phyloP scores from a whole-genome alignment of 2,888 invertebrate species.

The Chirona hameri region DNA sequence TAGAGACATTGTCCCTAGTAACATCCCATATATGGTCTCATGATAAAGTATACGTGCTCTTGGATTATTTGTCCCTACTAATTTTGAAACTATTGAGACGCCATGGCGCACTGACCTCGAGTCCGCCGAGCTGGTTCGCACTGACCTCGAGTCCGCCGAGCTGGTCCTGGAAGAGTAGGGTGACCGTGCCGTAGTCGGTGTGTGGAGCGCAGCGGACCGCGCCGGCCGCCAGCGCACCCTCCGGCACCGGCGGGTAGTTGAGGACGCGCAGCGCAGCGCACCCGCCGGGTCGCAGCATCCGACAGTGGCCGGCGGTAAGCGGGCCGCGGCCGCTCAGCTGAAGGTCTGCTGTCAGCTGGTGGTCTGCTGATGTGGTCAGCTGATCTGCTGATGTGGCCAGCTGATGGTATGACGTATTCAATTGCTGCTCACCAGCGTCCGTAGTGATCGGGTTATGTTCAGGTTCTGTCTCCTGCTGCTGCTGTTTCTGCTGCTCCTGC shows the following conservation, averaged over 20 bases:
- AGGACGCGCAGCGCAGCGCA: conserved; percentile 56
- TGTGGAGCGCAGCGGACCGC: conserved; percentile 66
- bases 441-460: background rate
- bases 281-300: conserved; percentile 29
- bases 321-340: background rate
- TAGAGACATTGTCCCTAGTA: too few relatives aligned
- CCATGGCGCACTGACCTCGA: conserved; percentile 60
- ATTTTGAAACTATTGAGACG: too few relatives aligned
- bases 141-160: conserved; percentile 68
- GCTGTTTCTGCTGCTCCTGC: background rate
- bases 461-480: background rate
- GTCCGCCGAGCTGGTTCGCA: conserved; percentile 65
- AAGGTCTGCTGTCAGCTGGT: background rate
- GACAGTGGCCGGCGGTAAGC: background rate
- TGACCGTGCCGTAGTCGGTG: conserved; percentile 63
- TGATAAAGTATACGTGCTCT: too few relatives aligned
- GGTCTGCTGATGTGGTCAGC: background rate
- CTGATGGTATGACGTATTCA: background rate
- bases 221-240: conserved; percentile 46
- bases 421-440: background rate
- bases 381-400: background rate
- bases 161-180: conserved; percentile 65
- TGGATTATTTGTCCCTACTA: too few relatives aligned
- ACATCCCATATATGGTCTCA: too few relatives aligned
- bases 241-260: conserved; percentile 62